A percentile compares a stretch with the other conserved stretches of the same genome.
Conservation (phyloP, 2,113 vertebrate species). For the Myiopsitta monachus region DNA sequence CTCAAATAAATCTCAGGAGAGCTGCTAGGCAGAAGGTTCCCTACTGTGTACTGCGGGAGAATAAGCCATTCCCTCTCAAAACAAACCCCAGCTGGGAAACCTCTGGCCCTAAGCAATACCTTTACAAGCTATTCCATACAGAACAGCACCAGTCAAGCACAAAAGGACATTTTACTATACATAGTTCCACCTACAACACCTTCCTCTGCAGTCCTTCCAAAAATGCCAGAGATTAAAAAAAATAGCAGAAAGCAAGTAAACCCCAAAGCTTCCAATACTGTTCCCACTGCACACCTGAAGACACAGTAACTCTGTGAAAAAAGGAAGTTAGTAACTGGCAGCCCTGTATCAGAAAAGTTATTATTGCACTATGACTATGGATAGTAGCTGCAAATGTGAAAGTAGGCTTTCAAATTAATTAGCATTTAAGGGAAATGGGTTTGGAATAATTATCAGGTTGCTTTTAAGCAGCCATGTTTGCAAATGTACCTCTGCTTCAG, state of each 20-base stretch:
- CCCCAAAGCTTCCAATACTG: not conserved
- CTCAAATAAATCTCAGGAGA: constrained; percentile 48
- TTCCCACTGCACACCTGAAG: not conserved
- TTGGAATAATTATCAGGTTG: not conserved
- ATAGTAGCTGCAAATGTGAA: not conserved
- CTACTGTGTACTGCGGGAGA: not conserved
- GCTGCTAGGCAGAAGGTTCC: constrained; percentile 15
- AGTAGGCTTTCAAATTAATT: constrained; percentile 17
- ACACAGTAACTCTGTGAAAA: not conserved
- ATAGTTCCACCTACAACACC: not conserved
- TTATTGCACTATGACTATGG: not conserved
- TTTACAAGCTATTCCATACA: not conserved
- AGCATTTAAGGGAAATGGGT: not conserved
- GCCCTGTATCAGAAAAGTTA: not conserved
- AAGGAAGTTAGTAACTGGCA: not conserved
- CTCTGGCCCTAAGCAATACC: not conserved
- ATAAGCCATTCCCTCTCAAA: not conserved
- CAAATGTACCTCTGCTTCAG: not conserved
- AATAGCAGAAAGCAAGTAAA: not conserved
- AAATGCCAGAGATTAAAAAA: not conserved
- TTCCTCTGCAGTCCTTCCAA: not conserved
- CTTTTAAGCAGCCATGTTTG: not conserved
- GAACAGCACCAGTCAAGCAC: not conserved
- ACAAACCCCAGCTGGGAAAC: not conserved
- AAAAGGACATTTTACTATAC: not conserved